Evolutionary conservation across 2,113 vertebrate species (phyloP).

Genomic region (Lontra canadensis): DNA sequence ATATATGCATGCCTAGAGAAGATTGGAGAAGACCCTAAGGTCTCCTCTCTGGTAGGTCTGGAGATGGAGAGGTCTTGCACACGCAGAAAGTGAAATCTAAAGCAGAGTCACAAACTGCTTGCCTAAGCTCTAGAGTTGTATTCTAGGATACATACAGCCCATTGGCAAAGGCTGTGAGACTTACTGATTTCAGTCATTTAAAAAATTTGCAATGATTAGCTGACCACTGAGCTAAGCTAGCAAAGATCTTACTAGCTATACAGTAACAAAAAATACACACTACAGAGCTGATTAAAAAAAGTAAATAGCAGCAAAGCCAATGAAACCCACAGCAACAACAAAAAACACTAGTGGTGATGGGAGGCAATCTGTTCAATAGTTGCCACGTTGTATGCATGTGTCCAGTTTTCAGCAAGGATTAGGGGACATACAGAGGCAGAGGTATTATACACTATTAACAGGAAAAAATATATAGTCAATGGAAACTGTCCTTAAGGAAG

Average conservation of each 20-base stretch:
- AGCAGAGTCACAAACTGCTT: not conserved
- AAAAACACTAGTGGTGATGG: not conserved
- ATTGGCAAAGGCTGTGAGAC: not conserved
- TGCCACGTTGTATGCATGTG: not conserved
- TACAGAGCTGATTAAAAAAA: not conserved
- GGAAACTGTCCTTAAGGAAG: not conserved
- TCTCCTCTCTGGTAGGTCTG: not conserved
- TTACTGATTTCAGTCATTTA: not conserved
- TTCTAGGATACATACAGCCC: not conserved
- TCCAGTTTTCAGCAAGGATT: not conserved
- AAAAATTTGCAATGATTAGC: not conserved
- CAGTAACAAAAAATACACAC: not conserved
- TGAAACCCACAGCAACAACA: not conserved
- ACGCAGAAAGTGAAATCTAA: not conserved
- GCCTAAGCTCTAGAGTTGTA: not conserved
- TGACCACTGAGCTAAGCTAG: not conserved
- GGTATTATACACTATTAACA: not conserved
- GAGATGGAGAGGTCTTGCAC: not conserved
- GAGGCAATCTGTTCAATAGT: not conserved
- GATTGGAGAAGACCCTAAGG: not conserved
- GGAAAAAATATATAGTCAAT: not conserved
- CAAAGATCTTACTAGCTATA: not conserved
- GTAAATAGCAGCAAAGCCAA: not conserved
- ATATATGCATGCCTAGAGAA: not conserved
- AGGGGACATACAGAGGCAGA: not conserved